Percentiles rank a stretch among this genome's conserved stretches.
phyloP scores from a whole-genome alignment of 2,797 vertebrate species.

The Carduelis carduelis region DNA sequence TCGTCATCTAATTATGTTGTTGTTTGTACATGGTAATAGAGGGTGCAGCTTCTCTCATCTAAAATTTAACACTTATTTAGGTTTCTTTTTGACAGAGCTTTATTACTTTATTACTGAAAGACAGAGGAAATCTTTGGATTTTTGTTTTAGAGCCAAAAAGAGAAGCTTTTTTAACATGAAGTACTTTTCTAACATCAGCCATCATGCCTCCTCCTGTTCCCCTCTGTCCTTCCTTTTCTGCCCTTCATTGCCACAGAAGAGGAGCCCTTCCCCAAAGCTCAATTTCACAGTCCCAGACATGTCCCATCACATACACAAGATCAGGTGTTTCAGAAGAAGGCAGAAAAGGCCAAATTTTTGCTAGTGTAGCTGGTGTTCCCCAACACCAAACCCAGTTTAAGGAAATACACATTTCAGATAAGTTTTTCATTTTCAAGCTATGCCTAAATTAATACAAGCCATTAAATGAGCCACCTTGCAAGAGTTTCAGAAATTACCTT shows the following conservation, averaged over 20 bases:
- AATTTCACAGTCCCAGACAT: neutral
- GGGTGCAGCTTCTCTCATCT: neutral
- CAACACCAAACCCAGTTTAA: accelerated
- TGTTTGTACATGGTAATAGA: neutral
- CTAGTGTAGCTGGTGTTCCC: neutral
- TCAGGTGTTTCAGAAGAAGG: neutral
- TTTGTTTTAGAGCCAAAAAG: neutral
- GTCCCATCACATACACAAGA: neutral
- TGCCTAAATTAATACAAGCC: neutral
- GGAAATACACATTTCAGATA: neutral
- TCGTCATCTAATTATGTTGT: neutral
- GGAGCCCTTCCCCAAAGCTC: accelerated
- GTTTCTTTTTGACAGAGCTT: neutral
- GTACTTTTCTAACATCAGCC: neutral
- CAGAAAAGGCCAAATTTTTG: neutral
- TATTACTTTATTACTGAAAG: neutral
- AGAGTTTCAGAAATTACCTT: neutral
- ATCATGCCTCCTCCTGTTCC: neutral
- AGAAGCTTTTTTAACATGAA: neutral
- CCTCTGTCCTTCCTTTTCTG: neutral
- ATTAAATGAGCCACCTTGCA: neutral
- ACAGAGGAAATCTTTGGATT: neutral
- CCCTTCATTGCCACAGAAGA: neutral
- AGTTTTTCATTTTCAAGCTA: neutral
- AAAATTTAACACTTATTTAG: neutral